These are phyloP conservation scores for Xestia c-nigrum DNA, from an alignment of 2,888 invertebrate species.

Conservation along the genomic window DNA sequence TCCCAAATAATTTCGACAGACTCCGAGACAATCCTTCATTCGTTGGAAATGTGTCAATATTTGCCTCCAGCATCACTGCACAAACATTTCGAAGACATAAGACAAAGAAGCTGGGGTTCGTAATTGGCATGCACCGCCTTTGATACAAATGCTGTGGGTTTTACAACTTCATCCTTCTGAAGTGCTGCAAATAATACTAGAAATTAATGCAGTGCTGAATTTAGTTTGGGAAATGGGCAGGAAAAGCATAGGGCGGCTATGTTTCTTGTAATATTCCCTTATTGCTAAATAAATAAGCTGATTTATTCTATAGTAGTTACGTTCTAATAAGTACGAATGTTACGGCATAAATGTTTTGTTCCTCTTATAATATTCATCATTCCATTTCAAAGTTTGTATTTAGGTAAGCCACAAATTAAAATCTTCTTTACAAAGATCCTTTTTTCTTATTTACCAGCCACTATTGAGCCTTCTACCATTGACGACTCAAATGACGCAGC, in stretches of 20 bases:
- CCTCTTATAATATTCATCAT: no score
- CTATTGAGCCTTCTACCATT: no score
- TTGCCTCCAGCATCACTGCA: slow-evolving; percentile 67
- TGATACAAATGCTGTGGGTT: slow-evolving; percentile 55
- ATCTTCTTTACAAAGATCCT: neutral
- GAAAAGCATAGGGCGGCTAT: neutral
- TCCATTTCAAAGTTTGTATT: no score
- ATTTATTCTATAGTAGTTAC: neutral
- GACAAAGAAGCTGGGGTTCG: slow-evolving; percentile 73
- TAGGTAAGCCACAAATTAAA: neutral
- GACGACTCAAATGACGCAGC: no score
- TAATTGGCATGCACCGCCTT: slow-evolving; percentile 77
- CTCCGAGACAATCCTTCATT: slow-evolving; percentile 48
- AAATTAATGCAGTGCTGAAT: slow-evolving; percentile 42
- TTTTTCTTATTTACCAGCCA: neutral
- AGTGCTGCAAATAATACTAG: slow-evolving; percentile 40
- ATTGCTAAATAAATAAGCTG: neutral
- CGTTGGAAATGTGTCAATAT: slow-evolving; percentile 78
- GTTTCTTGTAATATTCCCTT: neutral
- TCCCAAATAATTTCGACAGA: slow-evolving; percentile 40
- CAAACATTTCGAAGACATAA: slow-evolving; percentile 68
- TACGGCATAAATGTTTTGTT: neutral
- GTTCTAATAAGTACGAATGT: neutral
- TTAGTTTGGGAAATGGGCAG: slow-evolving; percentile 1
- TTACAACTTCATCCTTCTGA: slow-evolving; percentile 40